phyloP scores from a whole-genome alignment of 2,113 vertebrate species.

The Alectura lathami region DNA sequence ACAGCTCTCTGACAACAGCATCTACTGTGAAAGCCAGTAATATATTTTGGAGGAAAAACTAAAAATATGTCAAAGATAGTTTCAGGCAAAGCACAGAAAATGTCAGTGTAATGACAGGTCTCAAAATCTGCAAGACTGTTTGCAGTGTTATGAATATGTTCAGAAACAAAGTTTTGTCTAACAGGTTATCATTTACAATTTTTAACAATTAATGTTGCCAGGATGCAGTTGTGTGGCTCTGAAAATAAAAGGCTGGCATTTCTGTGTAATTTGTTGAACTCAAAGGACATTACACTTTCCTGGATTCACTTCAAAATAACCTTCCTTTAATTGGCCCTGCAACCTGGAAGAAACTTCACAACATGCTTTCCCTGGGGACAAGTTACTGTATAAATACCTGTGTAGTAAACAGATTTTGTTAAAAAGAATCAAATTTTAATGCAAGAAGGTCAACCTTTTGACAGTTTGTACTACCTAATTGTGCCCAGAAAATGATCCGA shows the following conservation, averaged over 20 bases:
- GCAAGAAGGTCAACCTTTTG: background rate
- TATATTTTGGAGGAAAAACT: conserved; percentile 5
- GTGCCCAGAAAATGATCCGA: background rate
- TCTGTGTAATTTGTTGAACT: background rate
- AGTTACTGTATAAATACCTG: background rate
- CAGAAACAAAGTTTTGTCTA: background rate
- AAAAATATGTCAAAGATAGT: conserved; percentile 14
- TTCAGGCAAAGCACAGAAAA: conserved; percentile 40
- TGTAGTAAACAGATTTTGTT: background rate
- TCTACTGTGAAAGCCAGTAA: background rate
- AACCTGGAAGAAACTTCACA: background rate
- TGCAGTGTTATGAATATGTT: conserved; percentile 13
- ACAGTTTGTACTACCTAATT: background rate
- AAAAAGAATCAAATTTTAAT: background rate
- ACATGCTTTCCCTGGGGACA: background rate
- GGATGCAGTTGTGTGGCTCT: background rate
- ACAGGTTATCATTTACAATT: background rate
- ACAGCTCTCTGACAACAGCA: background rate
- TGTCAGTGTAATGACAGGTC: conserved; percentile 18
- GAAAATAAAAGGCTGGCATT: background rate
- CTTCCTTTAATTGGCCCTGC: background rate
- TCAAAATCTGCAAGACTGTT: conserved; percentile 18
- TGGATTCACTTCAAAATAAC: background rate
- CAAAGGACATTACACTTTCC: background rate
- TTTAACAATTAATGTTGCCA: conserved; percentile 28